Percentiles rank a stretch among this genome's conserved stretches.
phyloP scores from a whole-genome alignment of 2,888 invertebrate species.

The Ferrisia virgata region DNA sequence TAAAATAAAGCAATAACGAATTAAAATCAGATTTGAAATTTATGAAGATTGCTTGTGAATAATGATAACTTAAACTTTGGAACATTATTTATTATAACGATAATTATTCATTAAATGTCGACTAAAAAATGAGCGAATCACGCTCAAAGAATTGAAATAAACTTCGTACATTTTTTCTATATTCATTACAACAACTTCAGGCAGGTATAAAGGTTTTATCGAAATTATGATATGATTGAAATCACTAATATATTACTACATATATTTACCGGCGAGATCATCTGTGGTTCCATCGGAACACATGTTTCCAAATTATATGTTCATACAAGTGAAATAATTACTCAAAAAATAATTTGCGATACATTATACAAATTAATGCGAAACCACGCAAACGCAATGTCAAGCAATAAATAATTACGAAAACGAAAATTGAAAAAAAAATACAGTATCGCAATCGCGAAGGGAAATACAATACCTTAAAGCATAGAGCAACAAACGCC shows the following conservation, averaged over 20 bases:
- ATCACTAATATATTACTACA: background rate
- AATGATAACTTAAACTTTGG: too few relatives aligned
- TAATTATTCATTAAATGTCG: too few relatives aligned
- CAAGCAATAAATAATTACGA: constrained; percentile 18
- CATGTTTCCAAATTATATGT: constrained; percentile 1
- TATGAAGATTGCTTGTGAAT: background rate
- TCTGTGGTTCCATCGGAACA: constrained; percentile 37
- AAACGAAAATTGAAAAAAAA: background rate
- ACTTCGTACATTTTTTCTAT: background rate
- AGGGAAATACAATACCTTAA: background rate
- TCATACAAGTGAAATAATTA: background rate
- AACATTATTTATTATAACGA: background rate
- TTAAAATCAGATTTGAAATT: background rate
- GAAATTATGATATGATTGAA: background rate
- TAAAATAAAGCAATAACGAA: background rate
- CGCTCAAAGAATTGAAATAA: background rate
- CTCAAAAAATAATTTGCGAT: background rate
- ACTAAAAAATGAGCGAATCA: too few relatives aligned
- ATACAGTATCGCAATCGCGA: background rate
- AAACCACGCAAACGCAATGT: background rate
- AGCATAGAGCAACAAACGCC: background rate
- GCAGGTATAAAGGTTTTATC: background rate
- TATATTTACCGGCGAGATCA: constrained; percentile 32
- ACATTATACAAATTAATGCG: background rate
- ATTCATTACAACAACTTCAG: background rate